Evolutionary conservation across 2,888 invertebrate genomes (phyloP).

Genomic region (Limnephilus marmoratus): DNA sequence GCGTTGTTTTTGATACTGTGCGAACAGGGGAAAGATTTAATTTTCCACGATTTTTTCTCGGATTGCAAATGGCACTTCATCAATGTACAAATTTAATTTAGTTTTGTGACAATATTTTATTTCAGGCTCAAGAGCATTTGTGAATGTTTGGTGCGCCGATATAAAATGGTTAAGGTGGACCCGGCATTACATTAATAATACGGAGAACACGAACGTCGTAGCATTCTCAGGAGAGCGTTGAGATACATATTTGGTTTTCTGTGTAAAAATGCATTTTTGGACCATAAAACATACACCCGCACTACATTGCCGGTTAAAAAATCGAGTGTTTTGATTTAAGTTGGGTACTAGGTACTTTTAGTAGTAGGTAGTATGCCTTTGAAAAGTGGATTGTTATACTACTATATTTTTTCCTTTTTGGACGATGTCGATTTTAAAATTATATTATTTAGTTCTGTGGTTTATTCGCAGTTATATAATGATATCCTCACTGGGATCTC

Average conservation of each 20-base stretch:
- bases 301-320: neutral
- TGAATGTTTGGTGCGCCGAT: neutral
- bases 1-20: neutral
- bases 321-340: no score
- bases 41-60: neutral
- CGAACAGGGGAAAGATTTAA: neutral
- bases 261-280: neutral
- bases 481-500: no score
- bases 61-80: slow-evolving; percentile 16
- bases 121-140: neutral
- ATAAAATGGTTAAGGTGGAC: neutral
- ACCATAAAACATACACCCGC: neutral
- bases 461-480: no score
- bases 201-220: neutral
- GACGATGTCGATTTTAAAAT: no score
- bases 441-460: no score
- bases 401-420: no score
- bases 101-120: neutral
- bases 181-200: neutral
- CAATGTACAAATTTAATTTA: neutral
- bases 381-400: no score
- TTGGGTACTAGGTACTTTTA: no score
- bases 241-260: neutral
- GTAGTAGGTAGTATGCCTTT: no score
- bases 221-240: neutral